These are phyloP conservation scores for Ancistrus triradiatus DNA, from an alignment of 2,113 vertebrate species.

Conservation along the genomic window DNA sequence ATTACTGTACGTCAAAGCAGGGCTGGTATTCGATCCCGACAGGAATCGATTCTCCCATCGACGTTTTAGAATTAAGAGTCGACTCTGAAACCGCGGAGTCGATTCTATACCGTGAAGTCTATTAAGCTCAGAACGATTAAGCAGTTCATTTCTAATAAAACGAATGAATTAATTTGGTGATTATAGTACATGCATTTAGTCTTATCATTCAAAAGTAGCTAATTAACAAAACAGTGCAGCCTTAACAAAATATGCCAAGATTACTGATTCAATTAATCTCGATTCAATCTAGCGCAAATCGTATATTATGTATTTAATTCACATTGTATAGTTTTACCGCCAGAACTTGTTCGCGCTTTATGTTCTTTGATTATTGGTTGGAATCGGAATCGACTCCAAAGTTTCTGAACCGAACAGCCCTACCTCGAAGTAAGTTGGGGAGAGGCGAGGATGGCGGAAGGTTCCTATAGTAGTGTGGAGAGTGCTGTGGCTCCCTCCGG, in stretches of 20 bases:
- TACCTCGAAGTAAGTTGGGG: constrained; percentile 51
- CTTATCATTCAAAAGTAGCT: no score
- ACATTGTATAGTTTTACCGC: no score
- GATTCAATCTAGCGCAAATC: no score
- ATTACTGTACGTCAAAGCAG: constrained; percentile 49
- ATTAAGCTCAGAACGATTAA: not conserved
- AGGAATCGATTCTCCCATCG: not conserved
- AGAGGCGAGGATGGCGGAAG: constrained; percentile 46
- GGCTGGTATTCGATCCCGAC: not conserved
- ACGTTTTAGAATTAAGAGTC: not conserved
- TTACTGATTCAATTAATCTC: no score
- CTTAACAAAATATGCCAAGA: no score
- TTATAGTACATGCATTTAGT: no score
- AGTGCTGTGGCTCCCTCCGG: constrained; percentile 38
- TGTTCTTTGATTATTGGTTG: not conserved
- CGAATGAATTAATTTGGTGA: no score
- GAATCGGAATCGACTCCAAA: not conserved
- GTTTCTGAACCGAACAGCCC: not conserved
- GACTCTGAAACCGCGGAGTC: not conserved
- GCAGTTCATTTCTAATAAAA: no score
- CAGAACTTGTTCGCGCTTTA: no score
- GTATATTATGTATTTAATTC: no score
- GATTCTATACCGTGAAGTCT: not conserved
- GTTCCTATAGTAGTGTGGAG: constrained; percentile 28
- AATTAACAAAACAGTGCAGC: no score